These are phyloP conservation scores for Teinopalpus imperialis DNA, from an alignment of 2,888 invertebrate species.

Conservation along the genomic window DNA sequence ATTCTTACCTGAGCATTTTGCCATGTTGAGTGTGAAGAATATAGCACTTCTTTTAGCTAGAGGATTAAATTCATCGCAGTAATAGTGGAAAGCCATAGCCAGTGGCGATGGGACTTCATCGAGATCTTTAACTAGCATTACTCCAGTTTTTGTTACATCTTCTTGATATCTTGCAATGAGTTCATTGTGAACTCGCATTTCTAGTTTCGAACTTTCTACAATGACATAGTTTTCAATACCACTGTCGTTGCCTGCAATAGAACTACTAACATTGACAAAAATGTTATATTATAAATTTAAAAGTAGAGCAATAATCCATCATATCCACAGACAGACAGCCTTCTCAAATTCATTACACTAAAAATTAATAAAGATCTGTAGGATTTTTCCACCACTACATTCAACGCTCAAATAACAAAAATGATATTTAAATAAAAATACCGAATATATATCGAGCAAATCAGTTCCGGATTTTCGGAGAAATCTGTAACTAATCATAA, in stretches of 20 bases:
- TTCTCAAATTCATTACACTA: too few relatives aligned
- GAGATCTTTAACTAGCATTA: slow-evolving; percentile 63
- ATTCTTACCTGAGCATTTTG: slow-evolving; percentile 55
- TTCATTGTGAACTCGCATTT: slow-evolving; percentile 54
- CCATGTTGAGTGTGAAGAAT: slow-evolving; percentile 68
- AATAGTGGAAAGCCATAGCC: slow-evolving; percentile 77
- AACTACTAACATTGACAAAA: too few relatives aligned
- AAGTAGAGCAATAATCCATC: too few relatives aligned
- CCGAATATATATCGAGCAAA: too few relatives aligned
- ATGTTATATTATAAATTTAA: too few relatives aligned
- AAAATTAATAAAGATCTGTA: too few relatives aligned
- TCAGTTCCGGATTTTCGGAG: too few relatives aligned
- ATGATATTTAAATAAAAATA: too few relatives aligned
- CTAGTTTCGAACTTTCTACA: slow-evolving; percentile 48
- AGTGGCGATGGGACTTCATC: slow-evolving; percentile 59
- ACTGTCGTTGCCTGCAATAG: slow-evolving; percentile 55
- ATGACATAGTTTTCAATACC: slow-evolving; percentile 45
- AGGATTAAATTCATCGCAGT: slow-evolving; percentile 74
- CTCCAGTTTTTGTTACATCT: slow-evolving; percentile 54
- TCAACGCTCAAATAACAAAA: too few relatives aligned
- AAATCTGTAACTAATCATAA: too few relatives aligned
- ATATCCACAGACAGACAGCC: too few relatives aligned
- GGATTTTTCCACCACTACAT: too few relatives aligned
- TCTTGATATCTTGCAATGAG: slow-evolving; percentile 54
- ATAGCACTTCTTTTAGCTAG: slow-evolving; percentile 67